Base-by-base conservation (phyloP, 2,797 vertebrate species). In the Xyrichtys novacula region DNA sequence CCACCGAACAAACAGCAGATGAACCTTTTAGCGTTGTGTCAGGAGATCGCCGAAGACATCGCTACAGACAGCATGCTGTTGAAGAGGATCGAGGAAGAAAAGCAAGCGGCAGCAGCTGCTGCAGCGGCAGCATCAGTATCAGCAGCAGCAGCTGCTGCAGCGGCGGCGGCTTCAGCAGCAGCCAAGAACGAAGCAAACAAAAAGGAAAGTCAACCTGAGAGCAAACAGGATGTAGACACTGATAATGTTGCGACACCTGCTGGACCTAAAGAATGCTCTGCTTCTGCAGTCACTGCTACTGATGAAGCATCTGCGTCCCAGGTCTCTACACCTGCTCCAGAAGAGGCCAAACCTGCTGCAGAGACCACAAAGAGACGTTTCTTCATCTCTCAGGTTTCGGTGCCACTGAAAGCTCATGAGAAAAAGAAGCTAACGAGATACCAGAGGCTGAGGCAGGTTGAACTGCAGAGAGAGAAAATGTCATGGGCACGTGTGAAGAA, bases 21-120 rank as follows among this genome's bases (percentile, higher is more conserved):
- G 57, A 99, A 98, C 89, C 96, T 99, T 48, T 92, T 98, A 66
- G 97, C 98, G 29, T 90, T 99, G 23, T 99, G 98, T 91, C 96
- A 99, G 83, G 98, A 99, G 88, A 99, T 99, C 1, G 98, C 97
- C 26, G 97, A 97, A 62, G 98, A 98, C 91, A 99, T 99, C n/a
- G 97, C 97, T 48, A 98, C 97, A 0, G 98, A 99, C 88, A 98
- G 96, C 46, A 96, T 82, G 96, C 94, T 89, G 54, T 54, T 90
- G 53, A 93, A 87, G 88, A 92, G 73, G 73, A 95, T 94, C 76
- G 96, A 93, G 52, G 91, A 92, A 43, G 91, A 92, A 46, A 93
- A 95, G 63, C 90, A 84, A 63, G 75, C 80, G 0, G 89, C 77
- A 0, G 82, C 44, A 0, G 80, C 63, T 0, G 74, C 40, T 0